Percentiles rank a stretch among this genome's conserved stretches.
Evolutionary conservation across 2,797 vertebrate genomes (phyloP).

Genomic region (Mormyrus hasselquistii): DNA sequence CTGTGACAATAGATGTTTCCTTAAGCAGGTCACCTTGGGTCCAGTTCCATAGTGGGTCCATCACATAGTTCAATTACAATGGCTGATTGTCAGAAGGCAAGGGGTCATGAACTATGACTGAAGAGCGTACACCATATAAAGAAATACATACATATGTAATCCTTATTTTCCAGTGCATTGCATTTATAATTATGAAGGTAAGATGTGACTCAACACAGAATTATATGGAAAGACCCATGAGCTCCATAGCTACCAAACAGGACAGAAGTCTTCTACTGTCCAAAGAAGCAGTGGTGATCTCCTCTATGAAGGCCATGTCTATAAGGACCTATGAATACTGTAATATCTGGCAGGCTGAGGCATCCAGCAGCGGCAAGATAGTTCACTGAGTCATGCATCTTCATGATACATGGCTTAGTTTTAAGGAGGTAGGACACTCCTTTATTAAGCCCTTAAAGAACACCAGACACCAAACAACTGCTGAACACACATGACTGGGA

Average conservation of each 20-base stretch:
- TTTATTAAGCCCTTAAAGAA: not conserved
- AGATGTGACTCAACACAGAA: not conserved
- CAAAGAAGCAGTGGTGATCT: not conserved
- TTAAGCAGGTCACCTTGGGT: conserved; percentile 41
- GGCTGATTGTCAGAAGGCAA: conserved; percentile 35
- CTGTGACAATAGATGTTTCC: conserved; percentile 23
- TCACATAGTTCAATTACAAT: conserved; percentile 39
- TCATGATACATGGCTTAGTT: not conserved
- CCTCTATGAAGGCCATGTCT: not conserved
- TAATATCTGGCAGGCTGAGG: not conserved
- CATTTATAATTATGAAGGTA: not conserved
- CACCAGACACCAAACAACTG: not conserved
- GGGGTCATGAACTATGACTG: conserved; percentile 41
- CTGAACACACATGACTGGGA: not conserved
- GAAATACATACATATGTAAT: not conserved
- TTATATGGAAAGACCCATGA: not conserved
- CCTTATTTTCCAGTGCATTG: not conserved
- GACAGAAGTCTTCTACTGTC: not conserved
- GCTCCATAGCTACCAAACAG: not conserved
- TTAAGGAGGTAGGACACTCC: not conserved
- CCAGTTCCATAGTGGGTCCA: conserved; percentile 27
- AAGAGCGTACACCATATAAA: conserved; percentile 12
- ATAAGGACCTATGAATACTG: not conserved
- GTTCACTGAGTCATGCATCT: no score
- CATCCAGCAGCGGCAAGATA: not conserved